Percentiles rank a stretch among this genome's conserved stretches.
phyloP scores from a whole-genome alignment of 2,113 vertebrate species.

The Coptodon bakossiorum region DNA sequence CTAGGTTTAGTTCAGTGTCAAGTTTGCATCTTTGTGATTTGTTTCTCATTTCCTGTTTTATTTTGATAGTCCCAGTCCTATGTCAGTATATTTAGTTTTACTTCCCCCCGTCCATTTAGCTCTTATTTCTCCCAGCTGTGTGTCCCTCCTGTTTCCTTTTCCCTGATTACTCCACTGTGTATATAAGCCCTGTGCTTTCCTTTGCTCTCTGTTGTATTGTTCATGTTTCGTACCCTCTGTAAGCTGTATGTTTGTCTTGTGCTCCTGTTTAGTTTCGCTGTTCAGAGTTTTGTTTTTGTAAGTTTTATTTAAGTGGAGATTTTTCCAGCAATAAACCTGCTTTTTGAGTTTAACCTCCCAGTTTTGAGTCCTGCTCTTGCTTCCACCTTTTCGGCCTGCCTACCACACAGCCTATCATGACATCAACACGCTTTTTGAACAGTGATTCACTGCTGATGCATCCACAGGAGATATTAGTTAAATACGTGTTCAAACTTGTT shows the following conservation, averaged over 20 bases:
- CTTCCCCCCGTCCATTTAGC: neutral
- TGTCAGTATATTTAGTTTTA: no score
- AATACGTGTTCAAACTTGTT: neutral
- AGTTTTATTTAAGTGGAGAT: neutral
- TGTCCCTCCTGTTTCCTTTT: neutral
- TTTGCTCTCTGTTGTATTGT: neutral
- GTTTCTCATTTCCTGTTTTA: neutral
- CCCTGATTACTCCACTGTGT: neutral
- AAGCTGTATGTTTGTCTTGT: neutral
- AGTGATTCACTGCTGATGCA: neutral
- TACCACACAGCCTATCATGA: neutral
- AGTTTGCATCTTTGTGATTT: neutral
- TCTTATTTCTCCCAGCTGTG: neutral
- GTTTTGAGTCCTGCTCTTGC: neutral
- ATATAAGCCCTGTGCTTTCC: neutral
- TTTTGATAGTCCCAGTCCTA: neutral
- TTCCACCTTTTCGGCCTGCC: neutral
- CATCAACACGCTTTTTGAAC: neutral
- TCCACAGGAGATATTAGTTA: neutral
- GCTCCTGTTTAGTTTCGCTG: neutral
- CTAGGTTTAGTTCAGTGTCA: neutral
- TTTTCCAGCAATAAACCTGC: neutral
- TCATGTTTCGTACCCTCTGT: neutral
- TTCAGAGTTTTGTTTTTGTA: neutral
- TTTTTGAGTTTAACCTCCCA: neutral